Evolutionary conservation across 2,797 vertebrate genomes (phyloP), one percentile per base, ranked within the genome.

Genomic region (Acrocephalus scirpaceus): DNA sequence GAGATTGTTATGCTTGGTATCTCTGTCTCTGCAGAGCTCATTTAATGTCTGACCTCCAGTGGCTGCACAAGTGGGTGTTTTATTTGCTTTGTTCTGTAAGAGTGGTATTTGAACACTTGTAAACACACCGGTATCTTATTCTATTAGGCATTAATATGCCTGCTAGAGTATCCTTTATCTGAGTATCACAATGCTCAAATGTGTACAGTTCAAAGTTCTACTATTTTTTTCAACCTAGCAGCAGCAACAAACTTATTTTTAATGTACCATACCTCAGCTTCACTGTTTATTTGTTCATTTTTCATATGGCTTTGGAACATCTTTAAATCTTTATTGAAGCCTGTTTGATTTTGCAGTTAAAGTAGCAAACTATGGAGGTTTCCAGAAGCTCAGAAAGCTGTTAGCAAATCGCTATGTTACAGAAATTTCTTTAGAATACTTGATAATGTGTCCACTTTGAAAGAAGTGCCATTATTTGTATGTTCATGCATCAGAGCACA

Each of bases 371-470:
- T n/a, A 40, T 16, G 66, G 93, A 89, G 58, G 80, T 42, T 95
- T 96, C 87, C 94, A 94, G 85, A 96, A 95, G 51, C 77, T 95
- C 6, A 10, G 94, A 86, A 64, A 64, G 3, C 64, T 97, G 53
- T 40, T 26, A 64, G 1, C 13, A 36, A 97, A 97, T 64, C 86
- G 94, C 5, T 10, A 29, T 16, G 58, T 96, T 83, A 93, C 81
- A 62, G 88, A 86, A 94, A 91, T 40, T 57, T 40, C 40, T 96
- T 97, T 38, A 74, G 61, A 85, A 75, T n/a, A 9, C 36, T 97
- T 69, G 69, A 73, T 70, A 94, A 53, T 27, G 13, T 91, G 58
- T 79, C 93, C 40, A 36, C 86, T 50, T 88, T 97, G 60, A 57
- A 82, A 56, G 23, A 78, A 18, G 22, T 95, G 10, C 8, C 8